These are phyloP conservation scores for Pardosa pseudoannulata DNA, from an alignment of 2,888 invertebrate genomes.

Conservation along the genomic window DNA sequence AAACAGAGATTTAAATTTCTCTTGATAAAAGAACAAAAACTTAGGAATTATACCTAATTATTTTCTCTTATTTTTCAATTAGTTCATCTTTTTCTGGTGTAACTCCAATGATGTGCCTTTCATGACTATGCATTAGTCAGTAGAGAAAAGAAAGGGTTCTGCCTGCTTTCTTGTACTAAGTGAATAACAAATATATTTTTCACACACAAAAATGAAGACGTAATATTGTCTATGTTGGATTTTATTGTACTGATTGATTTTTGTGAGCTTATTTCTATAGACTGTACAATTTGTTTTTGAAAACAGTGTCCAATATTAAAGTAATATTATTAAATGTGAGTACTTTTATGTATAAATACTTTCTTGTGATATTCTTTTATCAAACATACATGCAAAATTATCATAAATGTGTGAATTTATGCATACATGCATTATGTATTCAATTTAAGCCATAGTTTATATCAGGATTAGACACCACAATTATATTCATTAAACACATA, in stretches of 20 bases:
- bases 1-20: no score
- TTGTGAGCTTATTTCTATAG: constrained; percentile 19
- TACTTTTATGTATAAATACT: constrained; percentile 6
- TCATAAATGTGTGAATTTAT: no score
- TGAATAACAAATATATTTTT: constrained; percentile 17
- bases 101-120: constrained; percentile 28
- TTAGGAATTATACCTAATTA: neutral
- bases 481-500: no score
- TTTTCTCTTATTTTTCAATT: neutral
- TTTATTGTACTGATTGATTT: constrained; percentile 4
- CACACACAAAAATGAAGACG: constrained; percentile 10
- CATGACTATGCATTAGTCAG: constrained; percentile 24
- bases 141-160: constrained; percentile 7
- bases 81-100: neutral
- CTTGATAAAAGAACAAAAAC: no score
- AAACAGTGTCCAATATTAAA: constrained; percentile 6
- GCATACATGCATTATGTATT: no score
- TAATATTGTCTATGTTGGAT: constrained; percentile 4
- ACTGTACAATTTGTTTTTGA: constrained; percentile 7
- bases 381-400: no score
- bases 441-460: no score
- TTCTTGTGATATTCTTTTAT: no score
- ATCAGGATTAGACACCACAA: no score
- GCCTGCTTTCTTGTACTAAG: constrained; percentile 8
- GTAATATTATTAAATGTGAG: constrained; percentile 12